Base-by-base conservation (phyloP, 2,113 vertebrate species). In the Oxygymnocypris stewartii region DNA sequence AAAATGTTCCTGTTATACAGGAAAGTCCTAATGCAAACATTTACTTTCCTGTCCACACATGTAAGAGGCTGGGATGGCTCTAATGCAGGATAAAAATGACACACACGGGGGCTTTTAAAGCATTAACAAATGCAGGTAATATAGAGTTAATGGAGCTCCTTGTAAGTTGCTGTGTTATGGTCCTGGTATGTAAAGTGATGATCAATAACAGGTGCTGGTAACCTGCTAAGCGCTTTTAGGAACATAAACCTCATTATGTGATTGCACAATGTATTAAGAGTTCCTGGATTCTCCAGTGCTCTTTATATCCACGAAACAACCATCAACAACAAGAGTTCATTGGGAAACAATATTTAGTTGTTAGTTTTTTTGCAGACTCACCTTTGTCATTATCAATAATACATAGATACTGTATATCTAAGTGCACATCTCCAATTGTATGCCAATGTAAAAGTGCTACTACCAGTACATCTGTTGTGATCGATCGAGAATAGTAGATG, bases 221-320 rank as follows among this genome's bases (percentile, higher is more conserved):
- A 82, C 81, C 13, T 74, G 61, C 78, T 89, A 87, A 77, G 85
- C 88, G 92, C 91, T 93, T 94, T 94, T 90, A 91, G 92, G 87
- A 94, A 94, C 79, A 85, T 79, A 90, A 94, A 90, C 90, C 57
- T 61, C 47, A n/a, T 42, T 44, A 63, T 80, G 61, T 63, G 59
- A 67, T 47, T 40, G 25, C 37, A 83, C 89, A 87, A 91, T 92
- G 92, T 90, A 91, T 91, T 91, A 93, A 88, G 82, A 83, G 77
- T 83, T 84, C 59, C 54, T 25, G 61, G 44, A 67, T 49, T 63
- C 40, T 37, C 63, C 42, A 2, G 3, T 67, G 80, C 61, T 35
- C 47, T 79, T 49, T 11, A 61, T 37, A 57, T 63, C 28, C 42
- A 31, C 25, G 12, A 84, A 75, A 88, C 65, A 40, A 61, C 54